A percentile compares a stretch with the other conserved stretches of the same genome.
phyloP scores from a whole-genome alignment of 2,888 invertebrate genomes.

The Protonemura montana region DNA sequence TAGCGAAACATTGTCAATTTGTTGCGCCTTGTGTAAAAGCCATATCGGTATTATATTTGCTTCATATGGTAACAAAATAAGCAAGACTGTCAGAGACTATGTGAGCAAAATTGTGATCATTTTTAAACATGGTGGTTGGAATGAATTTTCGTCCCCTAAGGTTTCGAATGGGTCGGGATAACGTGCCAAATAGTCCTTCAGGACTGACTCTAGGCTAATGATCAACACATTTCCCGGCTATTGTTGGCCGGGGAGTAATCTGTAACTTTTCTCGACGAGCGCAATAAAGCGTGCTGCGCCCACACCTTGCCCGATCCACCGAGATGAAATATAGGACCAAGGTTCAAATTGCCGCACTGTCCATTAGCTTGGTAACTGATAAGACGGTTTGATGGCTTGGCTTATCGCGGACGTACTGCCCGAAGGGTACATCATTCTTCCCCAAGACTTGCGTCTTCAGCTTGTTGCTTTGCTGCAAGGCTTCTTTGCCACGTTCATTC shows the following conservation, averaged over 20 bases:
- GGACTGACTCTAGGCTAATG: not conserved
- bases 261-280: not conserved
- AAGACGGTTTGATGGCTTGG: constrained; percentile 17
- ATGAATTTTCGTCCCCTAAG: not conserved
- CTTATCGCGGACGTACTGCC: constrained; percentile 9
- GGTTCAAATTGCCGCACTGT: not conserved
- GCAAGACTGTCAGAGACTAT: not conserved
- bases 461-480: constrained; percentile 19
- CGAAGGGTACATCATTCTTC: constrained; percentile 23
- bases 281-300: not conserved
- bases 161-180: not conserved
- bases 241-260: not conserved
- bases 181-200: not conserved
- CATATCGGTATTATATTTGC: not conserved
- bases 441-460: not conserved
- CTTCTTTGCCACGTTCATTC: not conserved
- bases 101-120: not conserved
- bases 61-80: not conserved
- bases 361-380: not conserved
- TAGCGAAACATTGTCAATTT: constrained; percentile 18
- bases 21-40: not conserved
- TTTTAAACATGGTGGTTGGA: not conserved
- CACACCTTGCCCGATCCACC: not conserved
- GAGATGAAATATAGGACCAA: not conserved
- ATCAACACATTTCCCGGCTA: not conserved